These are phyloP conservation scores for Picus viridis DNA, from an alignment of 2,797 vertebrate species.

Conservation along the genomic window DNA sequence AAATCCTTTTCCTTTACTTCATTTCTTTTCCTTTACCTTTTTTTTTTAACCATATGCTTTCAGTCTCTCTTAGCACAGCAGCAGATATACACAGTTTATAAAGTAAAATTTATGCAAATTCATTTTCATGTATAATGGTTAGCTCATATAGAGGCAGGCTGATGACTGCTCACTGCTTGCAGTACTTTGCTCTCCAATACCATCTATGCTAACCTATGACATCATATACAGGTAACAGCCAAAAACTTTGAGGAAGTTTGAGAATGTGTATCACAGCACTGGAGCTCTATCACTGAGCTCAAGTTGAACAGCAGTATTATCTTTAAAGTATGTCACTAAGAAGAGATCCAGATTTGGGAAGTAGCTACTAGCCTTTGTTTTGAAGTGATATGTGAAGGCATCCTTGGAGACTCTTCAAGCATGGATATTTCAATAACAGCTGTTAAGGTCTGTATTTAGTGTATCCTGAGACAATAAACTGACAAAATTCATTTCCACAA, in stretches of 20 bases:
- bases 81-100: neutral
- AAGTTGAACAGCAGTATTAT: neutral
- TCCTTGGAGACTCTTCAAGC: neutral
- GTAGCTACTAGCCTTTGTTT: neutral
- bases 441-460: neutral
- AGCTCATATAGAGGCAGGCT: neutral
- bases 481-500: neutral
- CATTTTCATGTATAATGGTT: neutral
- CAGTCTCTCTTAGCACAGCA: neutral
- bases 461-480: neutral
- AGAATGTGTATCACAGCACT: neutral
- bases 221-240: neutral
- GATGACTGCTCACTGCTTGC: neutral
- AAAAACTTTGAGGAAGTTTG: neutral
- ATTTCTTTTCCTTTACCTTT: neutral
- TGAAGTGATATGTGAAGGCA: neutral
- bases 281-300: neutral
- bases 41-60: neutral
- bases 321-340: neutral
- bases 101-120: neutral
- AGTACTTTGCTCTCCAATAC: neutral
- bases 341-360: neutral
- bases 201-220: neutral
- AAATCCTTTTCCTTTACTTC: neutral
- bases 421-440: neutral